A percentile compares a stretch with the other conserved stretches of the same genome.
Evolutionary conservation across 2,797 vertebrate genomes (phyloP).

Genomic region (Adrianichthys oophorus): DNA sequence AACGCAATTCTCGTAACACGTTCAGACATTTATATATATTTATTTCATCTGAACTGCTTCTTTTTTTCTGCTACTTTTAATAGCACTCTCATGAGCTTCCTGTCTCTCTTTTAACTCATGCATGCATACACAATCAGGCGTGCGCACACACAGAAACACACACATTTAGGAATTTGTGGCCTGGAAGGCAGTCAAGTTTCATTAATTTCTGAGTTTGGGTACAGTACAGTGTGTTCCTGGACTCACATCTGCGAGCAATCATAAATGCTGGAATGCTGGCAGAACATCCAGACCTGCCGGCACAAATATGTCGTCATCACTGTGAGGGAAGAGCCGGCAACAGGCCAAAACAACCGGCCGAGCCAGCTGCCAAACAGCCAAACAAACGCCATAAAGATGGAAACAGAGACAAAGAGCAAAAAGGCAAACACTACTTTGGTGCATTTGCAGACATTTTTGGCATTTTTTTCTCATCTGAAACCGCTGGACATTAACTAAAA

Average conservation of each 20-base stretch:
- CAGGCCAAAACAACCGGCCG: slow-evolving; percentile 62
- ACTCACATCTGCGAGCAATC: slow-evolving; percentile 99
- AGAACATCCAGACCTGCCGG: slow-evolving; percentile 99
- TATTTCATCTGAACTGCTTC: slow-evolving; percentile 55
- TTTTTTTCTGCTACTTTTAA: slow-evolving; percentile 70
- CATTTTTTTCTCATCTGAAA: slow-evolving; percentile 57
- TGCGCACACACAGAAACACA: slow-evolving; percentile 21
- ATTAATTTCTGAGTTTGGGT: slow-evolving; percentile 99
- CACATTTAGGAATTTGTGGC: slow-evolving; percentile 85
- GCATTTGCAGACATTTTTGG: slow-evolving; percentile 50
- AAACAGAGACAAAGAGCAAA: slow-evolving; percentile 45
- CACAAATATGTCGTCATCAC: slow-evolving; percentile 96
- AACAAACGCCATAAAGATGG: slow-evolving; percentile 52
- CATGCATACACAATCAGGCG: slow-evolving; percentile 28
- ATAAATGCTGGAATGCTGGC: slow-evolving; percentile 99
- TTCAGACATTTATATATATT: slow-evolving; percentile 54
- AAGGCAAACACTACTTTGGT: slow-evolving; percentile 31
- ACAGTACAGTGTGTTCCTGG: slow-evolving; percentile 99
- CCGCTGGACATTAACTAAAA: slow-evolving; percentile 38
- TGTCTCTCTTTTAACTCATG: slow-evolving; percentile 67
- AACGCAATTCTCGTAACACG: slow-evolving; percentile 83
- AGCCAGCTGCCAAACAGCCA: slow-evolving; percentile 44
- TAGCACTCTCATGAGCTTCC: slow-evolving; percentile 47
- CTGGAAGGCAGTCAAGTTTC: slow-evolving; percentile 96
- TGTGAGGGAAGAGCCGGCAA: slow-evolving; percentile 85